Evolutionary conservation across 2,113 vertebrate species (phyloP), one percentile per base, ranked within the genome.

Genomic region (Melierax canorus): DNA sequence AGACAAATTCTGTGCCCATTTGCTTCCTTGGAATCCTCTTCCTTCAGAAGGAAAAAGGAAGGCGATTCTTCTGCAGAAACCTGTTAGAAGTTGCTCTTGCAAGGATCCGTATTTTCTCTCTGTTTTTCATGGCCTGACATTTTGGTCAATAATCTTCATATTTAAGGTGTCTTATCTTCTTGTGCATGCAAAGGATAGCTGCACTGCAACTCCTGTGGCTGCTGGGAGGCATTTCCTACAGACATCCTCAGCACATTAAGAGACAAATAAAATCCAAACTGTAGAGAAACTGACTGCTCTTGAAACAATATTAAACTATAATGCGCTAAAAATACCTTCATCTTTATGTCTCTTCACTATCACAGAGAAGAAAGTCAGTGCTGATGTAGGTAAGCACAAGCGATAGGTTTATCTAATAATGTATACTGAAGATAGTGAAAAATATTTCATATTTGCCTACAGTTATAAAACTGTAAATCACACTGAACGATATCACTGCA

Each of bases 391-490:
- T 83, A 88, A 90, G 67, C 68, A 39, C n/a, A 72, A 71, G 71
- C 71, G 78, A 48, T 11, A 59, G 56, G 77, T 95, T 96, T 96
- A 95, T 92, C 92, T 86, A 93, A 95, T 77, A 93, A 86, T 4
- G 26, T 78, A 93, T 38, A 88, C 50, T 60, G 85, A 93, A 93
- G 71, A 90, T 18, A 85, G 81, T 60, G 91, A 96, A 90, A 82
- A 92, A 93, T 91, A 92, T 48, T 94, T 94, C 78, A 85, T n/a
- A 85, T 94, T 87, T 96, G 89, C 96, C 92, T 94, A 67, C 72
- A 72, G 96, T 92, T 85, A 96, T 81, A 96, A 68, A 96, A 60
- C 82, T 75, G 86, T 93, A 97, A 97, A 96, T 96, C 95, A 95
- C 68, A 69, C 43, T 62, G 89, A 97, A 86, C 3, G 6, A 5